Conservation (phyloP, 2,888 invertebrate species). For the Epinotia demarniana region DNA sequence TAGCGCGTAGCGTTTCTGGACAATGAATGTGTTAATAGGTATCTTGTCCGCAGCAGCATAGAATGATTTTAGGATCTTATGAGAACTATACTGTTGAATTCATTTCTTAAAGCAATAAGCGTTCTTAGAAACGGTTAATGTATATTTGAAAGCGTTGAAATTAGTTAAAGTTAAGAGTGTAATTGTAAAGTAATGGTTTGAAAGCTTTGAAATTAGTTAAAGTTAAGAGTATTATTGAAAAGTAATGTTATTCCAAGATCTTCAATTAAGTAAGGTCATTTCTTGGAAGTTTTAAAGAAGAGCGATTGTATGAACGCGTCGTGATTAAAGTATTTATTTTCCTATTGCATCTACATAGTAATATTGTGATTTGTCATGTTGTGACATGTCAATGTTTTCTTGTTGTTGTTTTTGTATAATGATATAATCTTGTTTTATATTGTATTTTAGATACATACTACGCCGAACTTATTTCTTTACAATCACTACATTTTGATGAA, state of each 20-base stretch:
- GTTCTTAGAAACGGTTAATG: conserved; percentile 39
- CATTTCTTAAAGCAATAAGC: conserved; percentile 1
- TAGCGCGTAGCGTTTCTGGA: too few species aligned
- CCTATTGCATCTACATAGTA: too few species aligned
- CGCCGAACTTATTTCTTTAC: background rate
- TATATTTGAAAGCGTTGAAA: conserved; percentile 37
- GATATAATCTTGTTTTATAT: background rate
- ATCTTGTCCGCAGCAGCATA: background rate
- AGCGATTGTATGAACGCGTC: conserved; percentile 6
- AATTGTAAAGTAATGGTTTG: conserved; percentile 32
- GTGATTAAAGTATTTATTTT: conserved; percentile 5
- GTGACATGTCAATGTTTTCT: too few species aligned
- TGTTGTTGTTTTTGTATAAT: too few species aligned
- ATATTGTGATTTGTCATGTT: too few species aligned
- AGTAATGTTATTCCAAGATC: conserved; percentile 30
- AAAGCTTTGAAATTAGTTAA: conserved; percentile 34
- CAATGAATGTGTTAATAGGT: too few species aligned
- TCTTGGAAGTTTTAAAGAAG: conserved; percentile 27
- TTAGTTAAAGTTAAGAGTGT: conserved; percentile 27
- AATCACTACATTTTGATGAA: background rate
- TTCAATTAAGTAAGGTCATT: conserved; percentile 35
- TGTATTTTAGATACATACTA: background rate
- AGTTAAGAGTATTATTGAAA: conserved; percentile 7
- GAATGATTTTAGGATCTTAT: background rate
- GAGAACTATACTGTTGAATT: background rate